Conservation (phyloP, 2,113 vertebrate genomes). For the Astatoreochromis straeleni region DNA sequence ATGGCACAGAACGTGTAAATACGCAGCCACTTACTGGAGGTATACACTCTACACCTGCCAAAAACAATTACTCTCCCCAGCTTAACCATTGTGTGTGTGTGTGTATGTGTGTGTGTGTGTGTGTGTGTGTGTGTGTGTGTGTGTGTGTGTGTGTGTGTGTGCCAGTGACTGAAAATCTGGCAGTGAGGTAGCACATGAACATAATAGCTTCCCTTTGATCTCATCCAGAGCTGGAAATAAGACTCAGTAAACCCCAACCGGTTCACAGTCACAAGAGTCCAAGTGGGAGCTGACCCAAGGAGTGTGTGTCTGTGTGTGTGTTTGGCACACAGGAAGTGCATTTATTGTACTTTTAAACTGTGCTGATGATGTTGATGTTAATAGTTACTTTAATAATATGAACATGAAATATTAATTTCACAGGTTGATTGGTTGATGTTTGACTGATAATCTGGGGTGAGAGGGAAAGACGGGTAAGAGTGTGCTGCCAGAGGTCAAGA, state of each 20-base stretch:
- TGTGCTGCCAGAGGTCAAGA: background rate
- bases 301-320: constrained; percentile 29
- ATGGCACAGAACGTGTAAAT: background rate
- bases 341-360: background rate
- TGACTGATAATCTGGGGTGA: background rate
- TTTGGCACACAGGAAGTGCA: background rate
- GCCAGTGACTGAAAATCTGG: background rate
- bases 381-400: background rate
- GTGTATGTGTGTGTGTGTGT: background rate
- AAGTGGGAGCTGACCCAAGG: constrained; percentile 6
- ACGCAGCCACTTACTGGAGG: background rate
- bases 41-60: constrained; percentile 18
- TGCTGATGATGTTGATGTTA: background rate
- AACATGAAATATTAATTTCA: background rate
- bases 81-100: background rate
- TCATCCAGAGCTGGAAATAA: constrained; percentile 25
- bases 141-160: background rate
- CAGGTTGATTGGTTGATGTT: background rate
- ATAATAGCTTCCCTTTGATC: constrained; percentile 38
- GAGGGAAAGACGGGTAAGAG: background rate
- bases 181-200: constrained; percentile 4
- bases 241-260: constrained; percentile 17
- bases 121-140: background rate
- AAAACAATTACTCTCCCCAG: constrained; percentile 4
- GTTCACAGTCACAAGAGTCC: constrained; percentile 13